phyloP scores from a whole-genome alignment of 1,140 invertebrate genomes.

The Caenorhabditis elegans region WBcel235 BX284606.5:14616001-14616500 shows the following conservation, averaged over 20 bases:
- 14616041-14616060: slow-evolving; percentile 99
- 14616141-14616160: too few species aligned
- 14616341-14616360: slow-evolving; percentile 97
- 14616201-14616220: slow-evolving; percentile 59
- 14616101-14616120: slow-evolving; percentile 69
- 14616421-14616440: slow-evolving; percentile 32
- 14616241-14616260: slow-evolving; percentile 48
- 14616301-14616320: slow-evolving; percentile 83
- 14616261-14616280: slow-evolving; percentile 48
- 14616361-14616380: slow-evolving; percentile 93
- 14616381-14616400: slow-evolving; percentile 98
- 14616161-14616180: slow-evolving; percentile 67
- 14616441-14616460: background rate
- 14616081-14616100: slow-evolving; percentile 86
- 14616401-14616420: slow-evolving; percentile 93
- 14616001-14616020: slow-evolving; percentile 10
- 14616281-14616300: slow-evolving; percentile 86
- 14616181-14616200: slow-evolving; percentile 62
- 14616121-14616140: too few species aligned
- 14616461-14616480: background rate
- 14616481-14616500: too few species aligned
- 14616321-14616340: slow-evolving; percentile 90
- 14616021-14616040: slow-evolving; percentile 68
- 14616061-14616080: slow-evolving; percentile 93
- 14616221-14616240: slow-evolving; percentile 50